A percentile compares a stretch with the other conserved stretches of the same genome.
Conservation (phyloP, 2,797 vertebrate species). For the Urophycis tenuis region DNA sequence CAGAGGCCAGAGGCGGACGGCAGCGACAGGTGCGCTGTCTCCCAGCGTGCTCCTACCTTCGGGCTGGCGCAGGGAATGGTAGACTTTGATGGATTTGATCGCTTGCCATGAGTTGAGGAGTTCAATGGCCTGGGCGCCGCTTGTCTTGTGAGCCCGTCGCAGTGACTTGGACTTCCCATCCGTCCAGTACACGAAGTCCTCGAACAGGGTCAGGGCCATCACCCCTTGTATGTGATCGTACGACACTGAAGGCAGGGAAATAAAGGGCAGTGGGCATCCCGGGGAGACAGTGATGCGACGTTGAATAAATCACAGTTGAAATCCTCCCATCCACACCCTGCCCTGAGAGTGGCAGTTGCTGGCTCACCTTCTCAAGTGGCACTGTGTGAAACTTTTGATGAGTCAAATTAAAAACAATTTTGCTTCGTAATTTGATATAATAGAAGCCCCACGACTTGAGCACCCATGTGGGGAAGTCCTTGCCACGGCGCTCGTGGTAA, state of each 20-base stretch:
- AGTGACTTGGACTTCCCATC: conserved; percentile 98
- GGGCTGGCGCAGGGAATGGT: conserved; percentile 94
- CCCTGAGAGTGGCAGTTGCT: background rate
- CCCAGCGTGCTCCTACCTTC: conserved; percentile 77
- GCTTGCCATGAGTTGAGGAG: conserved; percentile 97
- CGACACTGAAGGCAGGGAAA: conserved; percentile 73
- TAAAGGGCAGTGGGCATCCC: background rate
- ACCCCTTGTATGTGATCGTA: conserved; percentile 92
- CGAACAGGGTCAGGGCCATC: conserved; percentile 94
- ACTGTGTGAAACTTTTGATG: background rate
- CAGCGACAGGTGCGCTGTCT: background rate
- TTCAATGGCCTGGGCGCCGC: conserved; percentile 80
- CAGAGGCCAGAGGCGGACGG: background rate
- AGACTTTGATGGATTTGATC: conserved; percentile 96
- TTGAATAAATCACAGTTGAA: background rate
- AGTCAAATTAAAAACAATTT: conserved; percentile 1
- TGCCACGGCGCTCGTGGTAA: background rate
- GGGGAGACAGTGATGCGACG: background rate
- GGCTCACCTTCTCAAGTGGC: background rate
- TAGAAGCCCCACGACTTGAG: background rate
- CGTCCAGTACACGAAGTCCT: conserved; percentile 98
- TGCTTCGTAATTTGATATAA: background rate
- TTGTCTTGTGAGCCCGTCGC: conserved; percentile 92
- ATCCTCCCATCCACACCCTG: background rate
- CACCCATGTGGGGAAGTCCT: background rate